Percentiles rank a stretch among this genome's conserved stretches.
These are phyloP conservation scores for Heliocidaris tuberculata DNA, from an alignment of 35 echinoderm and acorn worm genomes.

Conservation along the genomic window DNA sequence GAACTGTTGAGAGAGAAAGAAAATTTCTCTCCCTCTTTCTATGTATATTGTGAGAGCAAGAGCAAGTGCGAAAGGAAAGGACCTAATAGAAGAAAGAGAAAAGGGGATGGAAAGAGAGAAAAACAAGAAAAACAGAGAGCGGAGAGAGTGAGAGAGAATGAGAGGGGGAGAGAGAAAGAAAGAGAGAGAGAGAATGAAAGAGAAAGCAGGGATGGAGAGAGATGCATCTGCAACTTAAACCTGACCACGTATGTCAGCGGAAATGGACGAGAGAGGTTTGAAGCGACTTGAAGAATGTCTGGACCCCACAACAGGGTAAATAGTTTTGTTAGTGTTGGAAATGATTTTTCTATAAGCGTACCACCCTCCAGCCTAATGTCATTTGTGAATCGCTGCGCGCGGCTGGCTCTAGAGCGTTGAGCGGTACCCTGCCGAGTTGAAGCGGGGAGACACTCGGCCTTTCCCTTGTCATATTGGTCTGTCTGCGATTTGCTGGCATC, in stretches of 20 bases:
- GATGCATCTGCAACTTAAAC: too few relatives aligned
- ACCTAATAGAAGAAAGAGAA: too few relatives aligned
- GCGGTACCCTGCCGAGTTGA: not conserved
- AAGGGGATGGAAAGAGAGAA: too few relatives aligned
- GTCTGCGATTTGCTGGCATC: not conserved
- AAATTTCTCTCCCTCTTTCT: too few relatives aligned
- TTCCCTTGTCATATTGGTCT: not conserved
- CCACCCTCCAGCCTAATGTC: not conserved
- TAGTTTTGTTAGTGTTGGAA: slow-evolving; percentile 44
- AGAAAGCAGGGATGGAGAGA: too few relatives aligned
- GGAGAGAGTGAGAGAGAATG: too few relatives aligned
- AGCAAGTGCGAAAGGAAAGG: not conserved
- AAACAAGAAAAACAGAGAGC: too few relatives aligned
- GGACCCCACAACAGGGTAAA: slow-evolving; percentile 36
- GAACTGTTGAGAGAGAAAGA: too few relatives aligned
- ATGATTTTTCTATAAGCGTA: slow-evolving; percentile 36
- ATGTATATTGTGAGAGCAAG: not conserved
- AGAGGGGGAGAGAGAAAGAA: too few relatives aligned
- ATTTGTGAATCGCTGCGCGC: slow-evolving; percentile 25
- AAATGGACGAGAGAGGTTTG: not conserved
- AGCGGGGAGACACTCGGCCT: not conserved
- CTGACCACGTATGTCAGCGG: too few relatives aligned
- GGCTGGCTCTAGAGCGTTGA: not conserved
- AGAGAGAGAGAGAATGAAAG: too few relatives aligned
- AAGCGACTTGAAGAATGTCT: not conserved